phyloP scores from a whole-genome alignment of 1,140 invertebrate species.

The Telenomus remus region DNA sequence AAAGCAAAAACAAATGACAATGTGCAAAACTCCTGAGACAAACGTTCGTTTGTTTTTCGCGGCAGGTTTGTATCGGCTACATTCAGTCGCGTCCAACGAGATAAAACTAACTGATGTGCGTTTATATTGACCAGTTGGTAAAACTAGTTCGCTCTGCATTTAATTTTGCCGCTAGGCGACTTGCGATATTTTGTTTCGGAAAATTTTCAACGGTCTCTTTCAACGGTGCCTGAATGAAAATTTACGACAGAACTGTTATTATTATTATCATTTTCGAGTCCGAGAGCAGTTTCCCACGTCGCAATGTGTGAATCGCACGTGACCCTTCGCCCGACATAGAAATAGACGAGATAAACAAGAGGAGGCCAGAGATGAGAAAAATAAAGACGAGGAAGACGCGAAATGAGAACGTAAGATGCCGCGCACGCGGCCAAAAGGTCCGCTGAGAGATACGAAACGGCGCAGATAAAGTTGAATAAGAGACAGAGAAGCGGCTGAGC shows the following conservation, averaged over 20 bases:
- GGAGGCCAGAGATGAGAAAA: conserved; percentile 46
- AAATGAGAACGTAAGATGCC: conserved; percentile 54
- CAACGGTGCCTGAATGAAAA: conserved; percentile 15
- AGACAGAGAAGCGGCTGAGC: conserved; percentile 34
- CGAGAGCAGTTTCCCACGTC: conserved; percentile 57
- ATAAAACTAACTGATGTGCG: no score
- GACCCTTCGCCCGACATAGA: conserved; percentile 49
- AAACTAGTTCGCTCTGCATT: conserved; percentile 2
- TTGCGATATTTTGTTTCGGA: not conserved
- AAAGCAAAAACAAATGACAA: no score
- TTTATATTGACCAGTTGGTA: not conserved
- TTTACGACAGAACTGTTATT: conserved; percentile 25
- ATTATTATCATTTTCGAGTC: conserved; percentile 46
- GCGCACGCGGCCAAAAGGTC: conserved; percentile 51
- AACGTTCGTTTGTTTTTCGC: no score
- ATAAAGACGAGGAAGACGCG: conserved; percentile 46
- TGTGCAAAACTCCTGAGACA: no score
- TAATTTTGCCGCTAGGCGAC: not conserved
- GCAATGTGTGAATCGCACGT: conserved; percentile 57
- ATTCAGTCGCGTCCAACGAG: no score
- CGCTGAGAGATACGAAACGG: conserved; percentile 49
- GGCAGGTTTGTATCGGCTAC: no score
- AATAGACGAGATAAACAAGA: conserved; percentile 55
- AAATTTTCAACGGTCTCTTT: conserved; percentile 6
- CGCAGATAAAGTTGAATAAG: conserved; percentile 46